Base-by-base conservation (phyloP, 2,888 invertebrate genomes). In the Rhorus exstirpatorius region DNA sequence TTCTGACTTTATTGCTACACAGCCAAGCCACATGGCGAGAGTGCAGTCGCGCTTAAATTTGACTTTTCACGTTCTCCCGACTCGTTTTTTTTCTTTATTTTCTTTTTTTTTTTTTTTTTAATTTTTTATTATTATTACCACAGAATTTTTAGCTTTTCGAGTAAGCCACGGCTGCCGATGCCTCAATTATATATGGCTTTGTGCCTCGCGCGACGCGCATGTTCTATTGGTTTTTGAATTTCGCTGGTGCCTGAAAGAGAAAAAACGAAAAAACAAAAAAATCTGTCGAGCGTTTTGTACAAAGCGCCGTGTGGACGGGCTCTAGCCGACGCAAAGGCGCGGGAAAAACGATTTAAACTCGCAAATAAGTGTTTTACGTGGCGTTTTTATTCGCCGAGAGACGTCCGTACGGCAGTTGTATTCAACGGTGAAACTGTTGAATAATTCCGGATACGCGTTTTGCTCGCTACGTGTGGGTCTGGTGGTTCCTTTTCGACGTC, bases 401-500 rank as follows among this genome's bases (percentile, higher is more conserved):
- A 67, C 46, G 26, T 19, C n/a, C n/a, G n/a, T n/a, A n/a, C n/a
- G n/a, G 53, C 61, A 70, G 77, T 60, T 58, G 68, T 70, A 70
- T 58, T 58, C 58, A 68, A 77, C 68, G 68, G 68, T 55, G 55
- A 72, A 81, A 72, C 77, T 77, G 77, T 81, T 77, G 77, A 81
- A 81, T 81, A 72, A 77, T 81, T 81, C 67, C 61, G 72, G 44
- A 58, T 72, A 71, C 67, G 71, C 65, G 38, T 46, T 14, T 31
- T 19, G 46, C n/a, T n/a, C 1, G 4, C 41, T 58, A 67, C 61
- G 68, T 67, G 77, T 67, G 67, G 17, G 61, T 60, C 63, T 24
- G 41, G 46, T n/a, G 46, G 31, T 31, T 44, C n/a, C 10, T 31
- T 31, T 65, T 63, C 38, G 3, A 38, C 65, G 67, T 67, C 31